These are phyloP conservation scores for Eulemur albifrons DNA, from an alignment of 2,797 vertebrate species.

Conservation along the genomic window DNA sequence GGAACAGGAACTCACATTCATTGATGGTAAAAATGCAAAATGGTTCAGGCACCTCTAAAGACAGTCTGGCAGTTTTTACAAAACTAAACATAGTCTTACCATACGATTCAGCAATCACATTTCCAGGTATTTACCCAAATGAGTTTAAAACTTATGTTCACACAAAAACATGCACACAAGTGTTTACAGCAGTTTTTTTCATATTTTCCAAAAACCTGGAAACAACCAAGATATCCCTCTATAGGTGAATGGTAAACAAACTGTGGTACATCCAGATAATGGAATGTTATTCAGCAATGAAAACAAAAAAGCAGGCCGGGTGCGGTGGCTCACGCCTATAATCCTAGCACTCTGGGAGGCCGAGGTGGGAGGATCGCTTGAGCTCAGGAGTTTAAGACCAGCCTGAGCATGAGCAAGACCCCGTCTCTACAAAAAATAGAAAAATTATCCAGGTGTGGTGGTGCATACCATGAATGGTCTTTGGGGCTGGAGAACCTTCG, in stretches of 20 bases:
- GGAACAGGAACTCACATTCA: background rate
- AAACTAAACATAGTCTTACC: background rate
- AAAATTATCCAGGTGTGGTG: no score
- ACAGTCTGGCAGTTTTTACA: background rate
- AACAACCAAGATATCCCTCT: slow-evolving; percentile 17
- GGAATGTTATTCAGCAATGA: background rate
- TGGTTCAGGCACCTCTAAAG: background rate
- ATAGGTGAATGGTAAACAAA: background rate
- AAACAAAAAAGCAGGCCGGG: background rate
- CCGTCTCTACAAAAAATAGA: no score
- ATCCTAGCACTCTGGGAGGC: no score
- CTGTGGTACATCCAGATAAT: background rate
- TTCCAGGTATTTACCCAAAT: background rate
- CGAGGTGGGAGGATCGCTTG: no score
- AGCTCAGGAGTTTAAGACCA: no score
- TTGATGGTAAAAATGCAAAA: background rate
- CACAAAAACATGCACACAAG: background rate
- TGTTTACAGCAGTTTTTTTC: slow-evolving; percentile 9
- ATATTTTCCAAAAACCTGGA: background rate
- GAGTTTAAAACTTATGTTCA: background rate
- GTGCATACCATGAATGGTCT: fast-evolving
- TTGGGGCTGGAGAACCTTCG: background rate
- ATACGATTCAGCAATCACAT: background rate
- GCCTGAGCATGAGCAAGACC: no score
- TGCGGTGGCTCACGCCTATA: no score